Conservation (phyloP, 2,797 vertebrate genomes). For the Taenioides sp. region DNA sequence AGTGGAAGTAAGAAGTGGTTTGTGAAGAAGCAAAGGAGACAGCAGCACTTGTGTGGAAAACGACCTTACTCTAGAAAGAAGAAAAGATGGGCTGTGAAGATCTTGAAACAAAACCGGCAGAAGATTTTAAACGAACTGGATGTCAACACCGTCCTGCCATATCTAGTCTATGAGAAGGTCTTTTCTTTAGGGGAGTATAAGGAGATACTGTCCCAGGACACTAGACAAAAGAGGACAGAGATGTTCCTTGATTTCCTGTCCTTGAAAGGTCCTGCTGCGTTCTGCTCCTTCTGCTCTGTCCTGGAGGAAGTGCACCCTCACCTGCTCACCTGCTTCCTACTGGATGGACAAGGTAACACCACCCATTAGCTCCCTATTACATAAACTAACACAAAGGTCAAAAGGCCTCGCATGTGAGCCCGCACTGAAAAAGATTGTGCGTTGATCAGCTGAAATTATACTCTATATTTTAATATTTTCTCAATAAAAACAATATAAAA, state of each 20-base stretch:
- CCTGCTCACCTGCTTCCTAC: conserved; percentile 86
- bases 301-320: conserved; percentile 90
- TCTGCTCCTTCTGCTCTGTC: conserved; percentile 85
- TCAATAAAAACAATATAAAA: conserved; percentile 15
- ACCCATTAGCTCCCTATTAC: conserved; percentile 22
- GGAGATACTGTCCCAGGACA: conserved; percentile 83
- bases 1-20: conserved; percentile 82
- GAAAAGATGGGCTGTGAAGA: conserved; percentile 76
- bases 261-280: conserved; percentile 84
- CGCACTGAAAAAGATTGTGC: conserved; percentile 9
- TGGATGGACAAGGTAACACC: conserved; percentile 87
- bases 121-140: conserved; percentile 83
- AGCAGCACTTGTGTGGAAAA: conserved; percentile 68
- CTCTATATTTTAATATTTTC: conserved; percentile 15
- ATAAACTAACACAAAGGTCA: conserved; percentile 18
- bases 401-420: background rate
- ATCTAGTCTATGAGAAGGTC: conserved; percentile 84
- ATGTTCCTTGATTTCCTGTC: conserved; percentile 85
- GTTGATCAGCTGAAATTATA: conserved; percentile 11
- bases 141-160: conserved; percentile 83
- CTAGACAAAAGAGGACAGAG: conserved; percentile 76
- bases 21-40: conserved; percentile 75
- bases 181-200: conserved; percentile 89
- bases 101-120: conserved; percentile 80
- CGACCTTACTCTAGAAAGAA: conserved; percentile 73